Evolutionary conservation across 2,888 invertebrate species (phyloP), one percentile per base, ranked within the genome.

Genomic region (Leucoma salicis): DNA sequence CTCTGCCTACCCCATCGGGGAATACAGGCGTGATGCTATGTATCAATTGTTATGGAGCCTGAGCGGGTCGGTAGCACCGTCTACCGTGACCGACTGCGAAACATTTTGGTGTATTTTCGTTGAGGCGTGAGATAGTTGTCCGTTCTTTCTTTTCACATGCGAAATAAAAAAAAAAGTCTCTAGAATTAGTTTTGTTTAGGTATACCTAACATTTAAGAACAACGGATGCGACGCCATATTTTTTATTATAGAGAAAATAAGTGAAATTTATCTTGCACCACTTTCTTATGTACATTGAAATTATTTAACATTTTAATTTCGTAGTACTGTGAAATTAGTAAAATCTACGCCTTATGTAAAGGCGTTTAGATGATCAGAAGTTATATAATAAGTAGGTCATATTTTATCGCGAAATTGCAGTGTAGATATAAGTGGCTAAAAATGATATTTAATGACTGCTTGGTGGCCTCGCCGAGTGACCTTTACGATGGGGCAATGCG

Each of bases 401-500:
- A 47, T 28, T 14, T 35, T 29, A 35, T 49, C 49, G 47, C 46
- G 43, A 51, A 51, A 48, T 39, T 21, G 31, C 41, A 35, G 35
- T 50, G 39, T 44, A 36, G 21, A 8, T n/a, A n/a, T n/a, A n/a
- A 4, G 21, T 21, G 21, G 6, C 41, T 35, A 43, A 54, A n/a
- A n/a, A 54, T 58, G 53, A 42, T 40, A 37, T 29, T 36, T 21
- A 31, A 36, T 31, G 32, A 48, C 47, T 36, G 34, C 2, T 33
- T 8, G 7, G 27, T 27, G 27, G 27, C 51, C 41, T 34, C 51
- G 39, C 41, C 34, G 40, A 42, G 14, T 40, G 45, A 44, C 38
- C 24, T 46, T 40, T 34, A 14, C 1, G 31, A 27, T 59, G 59
- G 42, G 33, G 48, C 25, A 59, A 59, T 18, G 8, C 2, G 15